Percentiles rank a stretch among this genome's conserved stretches.
Evolutionary conservation across 2,113 vertebrate species (phyloP).

Genomic region (crab-eating macaque (Macaca fascicularis)): DNA sequence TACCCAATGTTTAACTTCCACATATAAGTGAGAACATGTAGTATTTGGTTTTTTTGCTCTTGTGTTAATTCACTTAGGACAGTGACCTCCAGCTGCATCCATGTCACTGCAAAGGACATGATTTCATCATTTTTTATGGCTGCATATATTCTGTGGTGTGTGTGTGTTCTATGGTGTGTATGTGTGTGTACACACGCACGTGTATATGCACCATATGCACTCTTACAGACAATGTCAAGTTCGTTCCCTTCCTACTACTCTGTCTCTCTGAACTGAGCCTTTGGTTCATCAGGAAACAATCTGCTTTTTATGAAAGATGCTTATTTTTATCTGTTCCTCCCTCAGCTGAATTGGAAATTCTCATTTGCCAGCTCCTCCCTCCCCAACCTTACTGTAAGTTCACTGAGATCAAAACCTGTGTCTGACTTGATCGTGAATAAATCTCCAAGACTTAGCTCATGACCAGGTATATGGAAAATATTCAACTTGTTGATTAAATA

Average conservation of each 20-base stretch:
- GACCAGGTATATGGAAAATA: background rate
- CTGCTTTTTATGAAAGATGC: background rate
- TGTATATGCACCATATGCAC: background rate
- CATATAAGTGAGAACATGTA: too few relatives aligned
- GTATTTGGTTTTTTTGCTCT: too few relatives aligned
- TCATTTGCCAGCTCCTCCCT: background rate
- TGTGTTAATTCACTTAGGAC: too few relatives aligned
- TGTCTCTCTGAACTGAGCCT: background rate
- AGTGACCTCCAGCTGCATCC: too few relatives aligned
- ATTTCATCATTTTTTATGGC: too few relatives aligned
- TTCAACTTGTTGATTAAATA: background rate
- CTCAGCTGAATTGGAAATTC: background rate
- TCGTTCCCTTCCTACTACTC: background rate
- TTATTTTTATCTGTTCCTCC: background rate
- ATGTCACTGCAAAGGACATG: too few relatives aligned
- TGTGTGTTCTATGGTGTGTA: too few relatives aligned
- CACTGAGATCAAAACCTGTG: background rate
- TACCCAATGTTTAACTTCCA: too few relatives aligned
- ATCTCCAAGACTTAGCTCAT: background rate
- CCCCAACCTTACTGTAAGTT: background rate
- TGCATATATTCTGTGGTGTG: too few relatives aligned
- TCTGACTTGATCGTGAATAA: background rate
- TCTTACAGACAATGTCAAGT: background rate
- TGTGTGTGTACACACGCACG: too few relatives aligned
- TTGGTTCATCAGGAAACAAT: background rate